Evolutionary conservation across 2,888 invertebrate species (phyloP).

Genomic region (Saturnia japonica): DNA sequence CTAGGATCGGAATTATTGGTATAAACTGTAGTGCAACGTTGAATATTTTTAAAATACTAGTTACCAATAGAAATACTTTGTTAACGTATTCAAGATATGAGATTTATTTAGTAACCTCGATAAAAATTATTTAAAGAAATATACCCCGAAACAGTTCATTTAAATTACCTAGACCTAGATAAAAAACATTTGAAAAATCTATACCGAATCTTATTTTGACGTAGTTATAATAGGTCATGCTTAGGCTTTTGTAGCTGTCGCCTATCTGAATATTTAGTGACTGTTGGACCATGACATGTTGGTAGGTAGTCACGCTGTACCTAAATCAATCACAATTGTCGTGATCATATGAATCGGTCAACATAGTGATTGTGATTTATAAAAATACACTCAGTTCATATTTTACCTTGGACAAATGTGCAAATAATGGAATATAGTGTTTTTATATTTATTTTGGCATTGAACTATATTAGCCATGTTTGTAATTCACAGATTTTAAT

Average conservation of each 20-base stretch:
- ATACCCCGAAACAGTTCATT: conserved; percentile 17
- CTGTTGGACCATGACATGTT: conserved; percentile 29
- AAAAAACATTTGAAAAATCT: conserved; percentile 7
- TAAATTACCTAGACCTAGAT: conserved; percentile 14
- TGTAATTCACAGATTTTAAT: no score
- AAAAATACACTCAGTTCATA: background rate
- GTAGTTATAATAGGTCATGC: conserved; percentile 7
- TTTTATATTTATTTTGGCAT: background rate
- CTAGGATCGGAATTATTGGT: background rate
- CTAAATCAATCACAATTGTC: conserved; percentile 18
- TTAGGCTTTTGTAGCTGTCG: conserved; percentile 13
- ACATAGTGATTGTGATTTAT: background rate
- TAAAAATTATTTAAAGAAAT: background rate
- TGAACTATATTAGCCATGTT: no score
- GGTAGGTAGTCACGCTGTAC: conserved; percentile 20
- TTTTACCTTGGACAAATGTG: conserved; percentile 4
- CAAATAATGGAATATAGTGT: background rate
- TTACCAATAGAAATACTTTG: no score
- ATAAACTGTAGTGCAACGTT: background rate
- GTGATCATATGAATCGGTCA: background rate
- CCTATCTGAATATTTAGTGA: conserved; percentile 21
- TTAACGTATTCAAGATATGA: background rate
- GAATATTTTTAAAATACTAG: no score
- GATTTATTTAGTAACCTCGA: background rate
- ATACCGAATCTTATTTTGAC: conserved; percentile 9